These are phyloP conservation scores for Gymnocephalus cernua DNA, from an alignment of 2,113 vertebrate species.

Conservation along the genomic window DNA sequence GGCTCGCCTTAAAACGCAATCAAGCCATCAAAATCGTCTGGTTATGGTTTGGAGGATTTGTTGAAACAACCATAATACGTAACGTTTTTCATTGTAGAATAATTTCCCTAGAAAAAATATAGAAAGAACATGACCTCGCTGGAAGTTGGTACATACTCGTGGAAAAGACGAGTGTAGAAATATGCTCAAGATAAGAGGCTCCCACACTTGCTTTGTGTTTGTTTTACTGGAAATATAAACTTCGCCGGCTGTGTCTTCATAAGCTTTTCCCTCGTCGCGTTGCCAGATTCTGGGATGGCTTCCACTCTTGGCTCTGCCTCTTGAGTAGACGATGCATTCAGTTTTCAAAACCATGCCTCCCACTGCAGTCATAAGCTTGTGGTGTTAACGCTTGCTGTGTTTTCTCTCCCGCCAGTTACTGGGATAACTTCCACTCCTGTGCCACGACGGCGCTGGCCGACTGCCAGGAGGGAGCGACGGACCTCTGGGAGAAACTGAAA, in stretches of 20 bases:
- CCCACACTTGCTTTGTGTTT: background rate
- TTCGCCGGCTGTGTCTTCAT: conserved; percentile 26
- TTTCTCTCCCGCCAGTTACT: conserved; percentile 87
- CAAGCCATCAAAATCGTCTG: too few species aligned
- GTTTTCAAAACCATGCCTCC: conserved; percentile 41
- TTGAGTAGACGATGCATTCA: conserved; percentile 13
- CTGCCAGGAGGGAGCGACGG: conserved; percentile 97
- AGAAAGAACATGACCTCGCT: too few species aligned
- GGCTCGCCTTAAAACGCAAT: too few species aligned
- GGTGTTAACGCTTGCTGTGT: conserved; percentile 58
- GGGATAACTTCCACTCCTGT: conserved; percentile 98
- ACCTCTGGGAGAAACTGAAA: conserved; percentile 98
- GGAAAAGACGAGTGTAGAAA: background rate
- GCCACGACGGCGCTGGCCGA: conserved; percentile 95
- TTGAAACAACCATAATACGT: too few species aligned
- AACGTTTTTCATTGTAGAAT: too few species aligned
- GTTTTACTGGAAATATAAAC: conserved; percentile 12
- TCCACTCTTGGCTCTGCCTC: conserved; percentile 54
- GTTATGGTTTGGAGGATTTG: too few species aligned
- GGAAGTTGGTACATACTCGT: background rate
- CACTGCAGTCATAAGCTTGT: conserved; percentile 41
- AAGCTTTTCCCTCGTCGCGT: conserved; percentile 13
- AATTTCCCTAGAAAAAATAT: too few species aligned
- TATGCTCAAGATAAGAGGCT: background rate
- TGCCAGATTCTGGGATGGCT: conserved; percentile 37